Evolutionary conservation across 2,797 vertebrate genomes (phyloP).

Genomic region (Clarias platycephalus): DNA sequence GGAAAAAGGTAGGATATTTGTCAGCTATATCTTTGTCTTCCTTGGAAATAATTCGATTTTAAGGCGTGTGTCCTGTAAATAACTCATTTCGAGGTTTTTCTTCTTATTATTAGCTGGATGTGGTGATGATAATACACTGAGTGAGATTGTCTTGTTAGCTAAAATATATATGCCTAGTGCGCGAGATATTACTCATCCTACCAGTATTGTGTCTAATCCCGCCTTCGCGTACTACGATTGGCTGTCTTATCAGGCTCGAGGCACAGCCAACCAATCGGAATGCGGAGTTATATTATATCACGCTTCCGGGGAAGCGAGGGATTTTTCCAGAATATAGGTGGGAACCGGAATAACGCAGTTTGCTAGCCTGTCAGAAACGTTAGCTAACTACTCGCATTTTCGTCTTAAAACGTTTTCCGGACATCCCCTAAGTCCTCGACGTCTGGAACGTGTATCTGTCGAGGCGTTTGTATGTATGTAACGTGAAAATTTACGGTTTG

Average conservation of each 20-base stretch:
- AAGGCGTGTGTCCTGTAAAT: not conserved
- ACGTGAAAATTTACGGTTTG: too few species aligned
- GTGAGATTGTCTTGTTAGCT: conserved; percentile 6
- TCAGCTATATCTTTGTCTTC: not conserved
- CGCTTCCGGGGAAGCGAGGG: not conserved
- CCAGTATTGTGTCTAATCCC: not conserved
- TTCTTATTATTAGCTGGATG: not conserved
- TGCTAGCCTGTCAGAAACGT: not conserved
- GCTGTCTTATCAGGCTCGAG: not conserved
- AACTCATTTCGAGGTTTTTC: not conserved
- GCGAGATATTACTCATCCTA: not conserved
- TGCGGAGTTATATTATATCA: too few species aligned
- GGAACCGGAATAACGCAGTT: conserved; percentile 14
- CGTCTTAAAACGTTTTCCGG: not conserved
- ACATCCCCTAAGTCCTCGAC: not conserved
- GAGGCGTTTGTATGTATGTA: not conserved
- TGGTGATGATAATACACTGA: not conserved
- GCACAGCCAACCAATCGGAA: not conserved
- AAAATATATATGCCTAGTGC: not conserved
- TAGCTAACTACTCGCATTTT: not conserved
- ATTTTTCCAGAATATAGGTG: not conserved
- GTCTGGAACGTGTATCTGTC: not conserved
- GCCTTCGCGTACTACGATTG: not conserved
- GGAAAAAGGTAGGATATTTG: conserved; percentile 67
- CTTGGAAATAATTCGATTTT: not conserved